Base-by-base conservation (phyloP, 2,113 vertebrate species). In the Pseudorhombus dupliciocellatus region DNA sequence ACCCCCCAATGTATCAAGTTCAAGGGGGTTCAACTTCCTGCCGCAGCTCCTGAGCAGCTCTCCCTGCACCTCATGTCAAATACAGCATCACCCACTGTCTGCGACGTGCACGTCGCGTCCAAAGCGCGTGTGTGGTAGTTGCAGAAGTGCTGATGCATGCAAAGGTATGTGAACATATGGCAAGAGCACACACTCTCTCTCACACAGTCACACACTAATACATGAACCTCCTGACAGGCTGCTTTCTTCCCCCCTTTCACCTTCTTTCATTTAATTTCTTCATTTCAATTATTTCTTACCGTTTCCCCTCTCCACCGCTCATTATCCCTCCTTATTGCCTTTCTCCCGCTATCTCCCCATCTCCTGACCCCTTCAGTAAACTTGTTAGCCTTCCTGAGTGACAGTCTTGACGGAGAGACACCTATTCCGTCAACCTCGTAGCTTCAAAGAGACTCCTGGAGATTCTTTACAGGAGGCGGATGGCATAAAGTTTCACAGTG, bases 361-460 rank as follows among this genome's bases (percentile, higher is more conserved):
- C 77, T 84, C 78, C 77, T 84, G 84, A 85, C 87, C 90, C 40
- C 70, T 58, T 84, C 85, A 0, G 73, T 84, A 75, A 84, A 90
- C 80, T 79, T 79, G 83, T 83, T 82, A 81, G 70, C 54, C 75
- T 64, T 62, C 48, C 62, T 4, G 54, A 65, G 77, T 73, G 83
- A 66, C 70, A 52, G 79, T 84, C 78, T 73, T 77, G 70, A 85
- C 54, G 7, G 55, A 79, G 66, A 81, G 52, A 52, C 77, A 81
- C 53, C 78, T 68, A 11, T 67, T 79, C 75, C 7, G 57, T 80
- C 85, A 87, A 37, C 55, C 66, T 77, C 55, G 7, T 51, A 25
- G 46, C 24, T 86, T 89, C 82, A 90, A 83, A 86, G 68, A 24
- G 66, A 63, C 40, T 59, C 66, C 28, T 25, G 66, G 84, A 75